These are phyloP conservation scores for Zonitis immaculata DNA, from an alignment of 2,888 invertebrate genomes.

Conservation along the genomic window DNA sequence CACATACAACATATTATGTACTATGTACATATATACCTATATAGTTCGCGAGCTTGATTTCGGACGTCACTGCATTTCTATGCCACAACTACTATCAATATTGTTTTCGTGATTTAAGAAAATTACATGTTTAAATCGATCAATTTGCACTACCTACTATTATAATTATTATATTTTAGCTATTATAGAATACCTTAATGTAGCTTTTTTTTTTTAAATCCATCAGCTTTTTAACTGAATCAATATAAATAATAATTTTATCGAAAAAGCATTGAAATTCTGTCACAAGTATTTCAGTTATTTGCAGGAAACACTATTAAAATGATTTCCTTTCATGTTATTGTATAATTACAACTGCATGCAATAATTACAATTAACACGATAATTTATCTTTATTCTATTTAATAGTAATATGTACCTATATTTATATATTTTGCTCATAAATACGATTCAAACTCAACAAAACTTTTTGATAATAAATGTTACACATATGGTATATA, in stretches of 20 bases:
- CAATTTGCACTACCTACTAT: conserved; percentile 4
- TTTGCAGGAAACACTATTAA: background rate
- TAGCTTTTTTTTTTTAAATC: too few species aligned
- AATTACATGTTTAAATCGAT: conserved; percentile 23
- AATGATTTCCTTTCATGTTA: background rate
- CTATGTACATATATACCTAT: conserved; percentile 30
- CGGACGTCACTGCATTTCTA: conserved; percentile 18
- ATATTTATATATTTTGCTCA: too few species aligned
- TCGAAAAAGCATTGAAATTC: too few species aligned
- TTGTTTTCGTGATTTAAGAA: conserved; percentile 28
- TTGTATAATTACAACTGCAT: background rate
- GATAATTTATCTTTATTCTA: background rate
- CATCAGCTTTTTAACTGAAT: background rate
- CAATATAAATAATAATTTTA: background rate
- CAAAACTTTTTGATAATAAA: too few species aligned
- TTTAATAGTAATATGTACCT: background rate
- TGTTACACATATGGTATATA: too few species aligned
- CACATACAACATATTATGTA: too few species aligned
- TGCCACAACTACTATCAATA: conserved; percentile 19
- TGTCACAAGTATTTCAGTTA: background rate
- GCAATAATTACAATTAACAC: background rate
- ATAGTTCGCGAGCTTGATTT: conserved; percentile 26
- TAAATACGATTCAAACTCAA: too few species aligned
- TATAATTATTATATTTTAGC: too few species aligned
- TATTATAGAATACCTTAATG: too few species aligned